These are phyloP conservation scores for Muscicapa striata DNA, from an alignment of 2,797 vertebrate species.

Conservation along the genomic window DNA sequence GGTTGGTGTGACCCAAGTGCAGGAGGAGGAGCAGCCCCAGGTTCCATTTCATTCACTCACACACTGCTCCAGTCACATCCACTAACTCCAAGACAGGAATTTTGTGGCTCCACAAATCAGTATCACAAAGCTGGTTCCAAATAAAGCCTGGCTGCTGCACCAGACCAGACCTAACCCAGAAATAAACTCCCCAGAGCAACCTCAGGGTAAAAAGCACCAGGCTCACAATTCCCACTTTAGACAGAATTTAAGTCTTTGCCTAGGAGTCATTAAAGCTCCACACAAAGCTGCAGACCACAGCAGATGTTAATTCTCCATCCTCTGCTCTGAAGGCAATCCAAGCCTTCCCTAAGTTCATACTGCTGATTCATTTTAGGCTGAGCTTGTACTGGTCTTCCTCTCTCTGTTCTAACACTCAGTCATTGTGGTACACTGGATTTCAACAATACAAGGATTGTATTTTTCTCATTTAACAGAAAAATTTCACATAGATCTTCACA, in stretches of 20 bases:
- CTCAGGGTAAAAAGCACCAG: not conserved
- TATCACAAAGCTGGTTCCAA: not conserved
- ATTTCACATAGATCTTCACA: not conserved
- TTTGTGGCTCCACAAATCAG: accelerated
- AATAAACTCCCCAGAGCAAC: accelerated
- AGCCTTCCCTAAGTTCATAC: not conserved
- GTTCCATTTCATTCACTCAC: accelerated
- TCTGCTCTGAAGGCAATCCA: not conserved
- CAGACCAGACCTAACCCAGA: not conserved
- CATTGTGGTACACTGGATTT: not conserved
- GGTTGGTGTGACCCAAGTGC: not conserved
- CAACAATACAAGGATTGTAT: not conserved
- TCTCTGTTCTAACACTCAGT: not conserved
- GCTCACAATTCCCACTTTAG: not conserved
- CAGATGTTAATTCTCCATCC: not conserved
- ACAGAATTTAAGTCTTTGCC: not conserved
- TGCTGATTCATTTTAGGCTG: not conserved
- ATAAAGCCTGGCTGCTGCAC: not conserved
- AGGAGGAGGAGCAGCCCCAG: not conserved
- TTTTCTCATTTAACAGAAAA: not conserved
- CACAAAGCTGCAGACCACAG: not conserved
- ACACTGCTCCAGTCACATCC: accelerated
- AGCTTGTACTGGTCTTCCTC: not conserved
- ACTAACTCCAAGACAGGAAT: not conserved
- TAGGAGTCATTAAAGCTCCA: not conserved